Evolutionary conservation across 2,888 invertebrate species (phyloP), one percentile per base, ranked within the genome.

Genomic region (Agelastica alni): DNA sequence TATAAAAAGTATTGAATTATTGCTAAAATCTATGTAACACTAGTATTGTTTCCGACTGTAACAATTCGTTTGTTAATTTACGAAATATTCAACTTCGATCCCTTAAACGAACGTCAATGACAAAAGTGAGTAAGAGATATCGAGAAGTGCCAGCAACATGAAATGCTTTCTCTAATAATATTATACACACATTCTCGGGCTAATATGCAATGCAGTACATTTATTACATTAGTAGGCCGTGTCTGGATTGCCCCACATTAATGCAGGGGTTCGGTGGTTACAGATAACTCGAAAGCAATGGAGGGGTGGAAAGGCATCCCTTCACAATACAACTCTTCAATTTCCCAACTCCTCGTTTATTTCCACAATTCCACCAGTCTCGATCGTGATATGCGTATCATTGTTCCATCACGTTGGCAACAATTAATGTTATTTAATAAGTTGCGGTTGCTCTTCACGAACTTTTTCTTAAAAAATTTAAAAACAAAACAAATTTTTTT

Each of bases 121-220:
- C 37, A 32, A 10, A 22, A 26, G 26, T 14, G 16, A 16, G 48
- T 26, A 45, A 36, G 45, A 36, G 49, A 37, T 41, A 48, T 39
- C 36, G 53, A 57, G 53, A 53, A 53, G 57, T 46, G 51, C 53
- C 45, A 49, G 43, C 44, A 60, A 60, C 56, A 53, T 22, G 52
- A 51, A 54, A 51, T 51, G 51, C 48, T 48, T 17, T 56, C 53
- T 46, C 52, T 62, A 59, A 65, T 66, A 65, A 62, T 60, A 68
- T 65, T 62, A 63, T 61, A 63, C 57, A 59, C 59, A 60, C 64
- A 66, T 66, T 61, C 66, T 61, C 61, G 20, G 60, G 63, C 69
- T 71, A 71, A 72, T 72, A 72, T 71, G 70, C 67, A 64, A 70
- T 70, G 71, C 70, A 71, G 71, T 69, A 70, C 70, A 71, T 73